Evolutionary conservation across 2,888 invertebrate species (phyloP), one percentile per base, ranked within the genome.

Genomic region (Leptodirus hochenwartii): DNA sequence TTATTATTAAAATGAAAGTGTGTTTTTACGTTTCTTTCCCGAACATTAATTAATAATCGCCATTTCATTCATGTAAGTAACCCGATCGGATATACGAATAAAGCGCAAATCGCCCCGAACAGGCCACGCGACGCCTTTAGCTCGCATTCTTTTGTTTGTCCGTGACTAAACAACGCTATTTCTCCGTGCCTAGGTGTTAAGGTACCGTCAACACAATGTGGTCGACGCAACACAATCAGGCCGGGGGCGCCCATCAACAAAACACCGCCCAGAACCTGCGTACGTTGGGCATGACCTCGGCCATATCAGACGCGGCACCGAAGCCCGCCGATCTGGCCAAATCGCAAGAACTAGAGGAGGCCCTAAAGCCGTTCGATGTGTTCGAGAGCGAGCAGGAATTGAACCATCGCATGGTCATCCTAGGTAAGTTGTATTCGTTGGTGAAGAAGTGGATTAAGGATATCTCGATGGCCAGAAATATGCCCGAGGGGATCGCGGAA

Each of bases 391-490:
- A 88, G 39, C 73, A 73, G 37, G 93, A 93, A 52, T 64, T 93
- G 44, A 79, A 82, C 49, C 88, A 91, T 52, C 70, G 88, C 39
- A 79, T 81, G 78, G 75, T 79, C 45, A 77, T 80, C 35, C 56
- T 80, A 36, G 76, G 78, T 22, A 81, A 87, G 47, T 57, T 98
- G 33, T 93, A 96, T 56, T 65, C 74, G 4, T 61, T 98, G 26
- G 93, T 95, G 8, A 79, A 88, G 41, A 73, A 81, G 47, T 98
- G 96, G 96, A 91, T 98, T 38, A 66, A 73, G 40, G 82, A 88
- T 42, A 75, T 90, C 26, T 88, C 91, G 25, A 57, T 82, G 31
- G 65, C 76, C 39, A 78, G 84, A 56, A 91, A 91, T 55, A 85
- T 96, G 75, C 93, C 96, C 4, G 74, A 77, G 32, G 79, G 72